These are phyloP conservation scores for Copidosoma floridanum DNA, from an alignment of 1,140 invertebrate genomes.

Conservation along the genomic window DNA sequence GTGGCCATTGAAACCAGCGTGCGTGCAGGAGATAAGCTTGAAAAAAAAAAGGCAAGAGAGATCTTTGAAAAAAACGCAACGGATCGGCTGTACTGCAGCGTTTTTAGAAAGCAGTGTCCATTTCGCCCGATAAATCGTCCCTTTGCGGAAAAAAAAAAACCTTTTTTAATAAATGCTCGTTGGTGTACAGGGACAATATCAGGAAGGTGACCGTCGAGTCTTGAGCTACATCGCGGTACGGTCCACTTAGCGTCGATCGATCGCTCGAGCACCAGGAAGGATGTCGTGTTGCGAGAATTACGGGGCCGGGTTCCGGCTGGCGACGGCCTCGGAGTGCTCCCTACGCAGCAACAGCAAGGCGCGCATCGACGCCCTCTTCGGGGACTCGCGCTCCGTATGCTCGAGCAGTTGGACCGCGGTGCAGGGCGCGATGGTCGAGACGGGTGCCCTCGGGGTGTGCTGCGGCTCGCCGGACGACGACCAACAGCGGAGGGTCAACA, in stretches of 20 bases:
- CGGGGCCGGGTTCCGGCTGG: constrained; percentile 47
- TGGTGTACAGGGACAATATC: too few relatives aligned
- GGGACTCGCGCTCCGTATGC: constrained; percentile 58
- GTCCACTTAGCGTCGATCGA: too few relatives aligned
- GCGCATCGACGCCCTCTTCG: constrained; percentile 78
- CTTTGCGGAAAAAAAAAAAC: too few relatives aligned
- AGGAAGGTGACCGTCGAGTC: too few relatives aligned
- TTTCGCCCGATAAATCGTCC: constrained; percentile 3
- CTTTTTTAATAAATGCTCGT: too few relatives aligned
- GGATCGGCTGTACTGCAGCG: background rate
- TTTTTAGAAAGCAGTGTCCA: background rate
- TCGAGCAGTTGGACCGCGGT: constrained; percentile 45
- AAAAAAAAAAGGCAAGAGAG: constrained; percentile 1
- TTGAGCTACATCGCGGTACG: too few relatives aligned
- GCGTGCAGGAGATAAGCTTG: too few relatives aligned
- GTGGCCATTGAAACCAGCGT: too few relatives aligned
- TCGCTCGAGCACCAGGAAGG: background rate
- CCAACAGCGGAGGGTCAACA: constrained; percentile 59
- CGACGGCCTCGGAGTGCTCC: constrained; percentile 50
- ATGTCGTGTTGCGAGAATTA: constrained; percentile 47
- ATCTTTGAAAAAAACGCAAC: constrained; percentile 5
- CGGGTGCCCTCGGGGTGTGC: constrained; percentile 14
- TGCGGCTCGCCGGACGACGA: constrained; percentile 37
- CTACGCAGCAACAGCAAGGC: constrained; percentile 55
- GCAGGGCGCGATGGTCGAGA: constrained; percentile 24